A percentile compares a stretch with the other conserved stretches of the same genome.
Conservation (phyloP, 2,888 invertebrate species). For the Aspidapion aeneum region DNA sequence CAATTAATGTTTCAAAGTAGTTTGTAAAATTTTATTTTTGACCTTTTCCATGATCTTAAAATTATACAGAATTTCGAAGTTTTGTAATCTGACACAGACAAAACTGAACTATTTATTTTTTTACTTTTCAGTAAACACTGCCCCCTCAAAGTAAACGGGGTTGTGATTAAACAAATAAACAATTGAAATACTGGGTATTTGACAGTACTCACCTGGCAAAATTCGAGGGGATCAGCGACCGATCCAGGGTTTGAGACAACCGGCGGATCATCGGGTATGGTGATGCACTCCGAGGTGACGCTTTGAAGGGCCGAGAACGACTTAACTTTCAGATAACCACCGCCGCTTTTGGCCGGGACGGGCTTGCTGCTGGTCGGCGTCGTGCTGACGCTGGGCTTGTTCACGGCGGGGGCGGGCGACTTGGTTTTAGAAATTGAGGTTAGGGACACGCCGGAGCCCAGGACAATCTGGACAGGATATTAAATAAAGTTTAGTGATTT, state of each 20-base stretch:
- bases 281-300: slow-evolving; percentile 41
- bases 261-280: slow-evolving; percentile 40
- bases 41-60: too few relatives aligned
- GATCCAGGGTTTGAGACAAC: slow-evolving; percentile 4
- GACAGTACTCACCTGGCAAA: background rate
- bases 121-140: too few relatives aligned
- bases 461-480: background rate
- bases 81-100: too few relatives aligned
- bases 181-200: too few relatives aligned
- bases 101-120: too few relatives aligned
- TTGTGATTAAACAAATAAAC: too few relatives aligned
- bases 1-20: too few relatives aligned
- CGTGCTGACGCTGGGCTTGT: background rate
- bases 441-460: background rate
- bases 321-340: slow-evolving; percentile 37
- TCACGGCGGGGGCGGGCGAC: background rate
- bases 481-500: too few relatives aligned
- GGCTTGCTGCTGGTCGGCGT: background rate
- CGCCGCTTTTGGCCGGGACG: background rate
- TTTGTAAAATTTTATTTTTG: too few relatives aligned
- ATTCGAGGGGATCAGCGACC: background rate
- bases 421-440: background rate
- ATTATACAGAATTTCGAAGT: too few relatives aligned
- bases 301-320: slow-evolving; percentile 38
- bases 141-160: too few relatives aligned